Percentiles rank a stretch among this genome's conserved stretches.
phyloP scores from a whole-genome alignment of 2,888 invertebrate species.

The Penaeus monodon region DNA sequence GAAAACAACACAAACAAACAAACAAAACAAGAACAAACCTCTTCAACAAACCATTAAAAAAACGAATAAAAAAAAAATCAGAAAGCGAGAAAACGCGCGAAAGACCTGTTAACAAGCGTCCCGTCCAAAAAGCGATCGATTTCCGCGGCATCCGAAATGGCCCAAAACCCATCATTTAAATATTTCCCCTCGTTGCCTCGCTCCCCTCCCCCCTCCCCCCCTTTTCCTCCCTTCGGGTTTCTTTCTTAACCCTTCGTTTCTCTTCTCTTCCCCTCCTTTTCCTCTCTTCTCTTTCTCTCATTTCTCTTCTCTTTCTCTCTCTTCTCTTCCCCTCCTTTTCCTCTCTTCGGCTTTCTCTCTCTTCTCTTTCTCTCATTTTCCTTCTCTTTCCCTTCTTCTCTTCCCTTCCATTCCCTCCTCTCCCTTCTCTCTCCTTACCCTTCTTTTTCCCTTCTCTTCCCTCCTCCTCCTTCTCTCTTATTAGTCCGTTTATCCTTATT shows the following conservation, averaged over 20 bases:
- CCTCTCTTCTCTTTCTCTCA: background rate
- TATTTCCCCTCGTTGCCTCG: constrained; percentile 38
- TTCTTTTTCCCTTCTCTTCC: constrained; percentile 1
- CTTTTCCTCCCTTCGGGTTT: background rate
- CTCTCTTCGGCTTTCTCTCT: constrained; percentile 33
- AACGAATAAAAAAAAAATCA: too few relatives aligned
- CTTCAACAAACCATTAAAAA: too few relatives aligned
- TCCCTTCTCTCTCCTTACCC: constrained; percentile 12
- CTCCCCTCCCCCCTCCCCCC: constrained; percentile 4
- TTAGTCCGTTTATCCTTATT: too few relatives aligned
- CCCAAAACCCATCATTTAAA: constrained; percentile 54
- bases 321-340: background rate
- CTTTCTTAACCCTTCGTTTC: constrained; percentile 19
- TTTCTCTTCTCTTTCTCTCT: constrained; percentile 32
- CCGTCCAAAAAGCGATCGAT: constrained; percentile 7
- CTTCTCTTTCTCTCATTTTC: constrained; percentile 3
- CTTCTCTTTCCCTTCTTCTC: constrained; percentile 33
- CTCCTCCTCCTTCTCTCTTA: constrained; percentile 10
- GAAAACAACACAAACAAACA: too few relatives aligned
- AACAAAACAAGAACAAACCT: too few relatives aligned
- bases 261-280: constrained; percentile 30
- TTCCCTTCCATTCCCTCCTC: background rate
- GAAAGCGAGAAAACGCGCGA: background rate
- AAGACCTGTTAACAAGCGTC: background rate
- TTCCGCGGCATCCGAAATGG: constrained; percentile 35